Evolutionary conservation across 2,888 invertebrate genomes (phyloP).

Genomic region (Hipparchia sbordonii): DNA sequence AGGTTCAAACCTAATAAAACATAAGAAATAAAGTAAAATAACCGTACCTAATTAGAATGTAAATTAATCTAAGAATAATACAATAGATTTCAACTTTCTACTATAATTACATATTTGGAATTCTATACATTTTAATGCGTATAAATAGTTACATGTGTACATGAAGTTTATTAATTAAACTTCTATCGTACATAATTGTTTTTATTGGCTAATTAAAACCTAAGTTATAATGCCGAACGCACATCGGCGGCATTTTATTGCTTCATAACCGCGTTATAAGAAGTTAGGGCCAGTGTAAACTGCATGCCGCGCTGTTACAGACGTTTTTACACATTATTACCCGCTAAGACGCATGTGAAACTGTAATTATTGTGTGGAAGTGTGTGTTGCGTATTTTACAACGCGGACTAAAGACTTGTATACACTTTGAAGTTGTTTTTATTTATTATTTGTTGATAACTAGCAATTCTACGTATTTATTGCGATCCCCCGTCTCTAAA

Average conservation of each 20-base stretch:
- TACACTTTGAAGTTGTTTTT: background rate
- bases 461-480: too few species aligned
- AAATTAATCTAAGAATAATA: background rate
- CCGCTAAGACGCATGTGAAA: constrained; percentile 30
- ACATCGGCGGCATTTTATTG: constrained; percentile 20
- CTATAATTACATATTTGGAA: constrained; percentile 1
- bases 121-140: constrained; percentile 2
- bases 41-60: background rate
- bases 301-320: constrained; percentile 24
- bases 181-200: constrained; percentile 26
- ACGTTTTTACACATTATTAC: constrained; percentile 37
- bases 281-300: constrained; percentile 42
- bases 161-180: constrained; percentile 19
- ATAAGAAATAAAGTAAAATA: background rate
- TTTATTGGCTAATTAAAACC: constrained; percentile 33
- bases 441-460: background rate
- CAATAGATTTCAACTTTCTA: background rate
- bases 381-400: constrained; percentile 24
- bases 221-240: constrained; percentile 26
- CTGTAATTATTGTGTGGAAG: constrained; percentile 25
- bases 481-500: too few species aligned
- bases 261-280: constrained; percentile 20
- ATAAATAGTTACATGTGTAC: background rate
- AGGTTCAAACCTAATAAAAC: too few species aligned
- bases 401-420: constrained; percentile 8